Base-by-base conservation (phyloP, 2,113 vertebrate species). In the Thymallus thymallus region DNA sequence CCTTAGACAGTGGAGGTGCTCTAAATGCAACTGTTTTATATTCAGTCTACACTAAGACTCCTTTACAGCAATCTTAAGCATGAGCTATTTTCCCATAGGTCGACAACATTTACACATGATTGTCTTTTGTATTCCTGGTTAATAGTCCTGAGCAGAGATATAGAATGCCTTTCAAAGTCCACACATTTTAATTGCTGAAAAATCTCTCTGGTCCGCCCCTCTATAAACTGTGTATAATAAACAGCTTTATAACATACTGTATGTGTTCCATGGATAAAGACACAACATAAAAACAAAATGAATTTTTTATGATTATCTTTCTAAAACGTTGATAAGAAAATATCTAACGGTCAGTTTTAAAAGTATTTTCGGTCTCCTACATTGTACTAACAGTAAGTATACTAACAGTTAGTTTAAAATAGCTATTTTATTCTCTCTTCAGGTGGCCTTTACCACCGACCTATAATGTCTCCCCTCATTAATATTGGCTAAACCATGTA, bases 391-490 rank as follows among this genome's bases (percentile, higher is more conserved):
- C 35, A 41, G 35, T 41, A 41, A 10, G 35, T 41, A 9, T 41
- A 41, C 26, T 65, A 35, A 41, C 6, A 22, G 9, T n/a, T 78
- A 58, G 71, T 77, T 20, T 23, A 61, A 26, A 63, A 63, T 24
- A 29, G 22, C 24, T 56, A 32, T 45, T 13, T 72, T 45, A 75
- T 77, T 76, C 56, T 55, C n/a, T 76, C 72, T 62, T 13, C 79
- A 86, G 80, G 84, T 41, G 35, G 71, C 67, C 23, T 29, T 79
- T 83, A 81, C 5, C 0, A 24, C 29, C 29, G 9, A 88, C 84
- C 82, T 87, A 82, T 85, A 72, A 89, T 88, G 85, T 72, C 82
- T 76, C 86, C 83, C 78, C 87, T 87, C 82, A 84, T 91, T 86
- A 88, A 77, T 74, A 75, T 68, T 74, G 82, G 88, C 80, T 88